These are phyloP conservation scores for Conops quadrifasciatus DNA, from an alignment of 2,888 invertebrate species.

Conservation along the genomic window DNA sequence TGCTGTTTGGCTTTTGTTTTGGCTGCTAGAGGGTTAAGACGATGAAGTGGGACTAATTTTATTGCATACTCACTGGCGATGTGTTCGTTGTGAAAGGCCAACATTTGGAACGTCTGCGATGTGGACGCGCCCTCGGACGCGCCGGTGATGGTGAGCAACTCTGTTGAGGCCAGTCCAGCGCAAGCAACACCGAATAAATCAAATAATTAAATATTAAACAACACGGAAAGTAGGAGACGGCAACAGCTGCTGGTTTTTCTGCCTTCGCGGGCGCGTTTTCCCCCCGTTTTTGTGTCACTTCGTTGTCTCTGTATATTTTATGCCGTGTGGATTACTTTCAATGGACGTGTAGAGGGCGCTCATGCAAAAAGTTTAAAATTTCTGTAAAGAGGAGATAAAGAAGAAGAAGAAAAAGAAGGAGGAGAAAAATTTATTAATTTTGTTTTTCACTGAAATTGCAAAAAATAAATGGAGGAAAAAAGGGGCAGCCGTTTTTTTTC, in stretches of 20 bases:
- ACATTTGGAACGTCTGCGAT: slow-evolving; percentile 64
- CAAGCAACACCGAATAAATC: slow-evolving; percentile 15
- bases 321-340: neutral
- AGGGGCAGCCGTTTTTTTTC: neutral
- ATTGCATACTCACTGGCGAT: slow-evolving; percentile 62
- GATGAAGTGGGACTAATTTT: neutral
- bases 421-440: neutral
- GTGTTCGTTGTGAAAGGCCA: slow-evolving; percentile 66
- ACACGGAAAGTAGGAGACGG: neutral
- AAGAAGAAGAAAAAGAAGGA: neutral
- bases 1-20: neutral
- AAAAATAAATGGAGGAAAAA: neutral
- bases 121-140: neutral
- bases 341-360: neutral
- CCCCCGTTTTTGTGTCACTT: slow-evolving; percentile 5
- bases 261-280: neutral
- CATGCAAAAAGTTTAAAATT: neutral
- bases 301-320: neutral
- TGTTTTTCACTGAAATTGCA: neutral
- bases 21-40: neutral
- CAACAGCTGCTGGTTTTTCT: too few relatives aligned
- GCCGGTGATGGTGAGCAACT: too few relatives aligned
- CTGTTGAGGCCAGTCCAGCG: too few relatives aligned
- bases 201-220: slow-evolving; percentile 30
- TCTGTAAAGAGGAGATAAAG: neutral